Conservation (phyloP, 2,113 vertebrate genomes). For the Hyla sarda region DNA sequence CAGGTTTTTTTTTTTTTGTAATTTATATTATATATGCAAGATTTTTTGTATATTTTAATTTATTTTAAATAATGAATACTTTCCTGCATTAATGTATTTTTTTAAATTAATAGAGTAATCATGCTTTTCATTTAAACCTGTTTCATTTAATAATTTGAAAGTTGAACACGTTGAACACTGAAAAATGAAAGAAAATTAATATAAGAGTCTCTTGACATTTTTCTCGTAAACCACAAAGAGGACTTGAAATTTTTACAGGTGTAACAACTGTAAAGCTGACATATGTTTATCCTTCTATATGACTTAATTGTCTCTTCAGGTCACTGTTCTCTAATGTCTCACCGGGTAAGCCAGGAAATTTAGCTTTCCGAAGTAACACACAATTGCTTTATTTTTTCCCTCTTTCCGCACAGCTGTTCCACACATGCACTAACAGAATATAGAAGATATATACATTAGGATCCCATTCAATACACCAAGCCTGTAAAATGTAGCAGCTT, state of each 20-base stretch:
- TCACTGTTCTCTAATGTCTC: conserved; percentile 68
- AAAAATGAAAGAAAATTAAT: conserved; percentile 8
- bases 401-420: conserved; percentile 67
- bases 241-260: conserved; percentile 60
- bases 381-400: conserved; percentile 60
- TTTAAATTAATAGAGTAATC: too few relatives aligned
- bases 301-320: conserved; percentile 64
- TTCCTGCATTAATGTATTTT: background rate
- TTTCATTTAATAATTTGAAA: background rate
- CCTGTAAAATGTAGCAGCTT: conserved; percentile 66
- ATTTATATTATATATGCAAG: too few relatives aligned
- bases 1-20: too few relatives aligned
- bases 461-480: conserved; percentile 58
- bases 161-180: background rate
- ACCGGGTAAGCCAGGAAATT: conserved; percentile 66
- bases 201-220: conserved; percentile 31
- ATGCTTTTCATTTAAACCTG: background rate
- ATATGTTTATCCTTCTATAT: conserved; percentile 56
- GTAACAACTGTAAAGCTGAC: conserved; percentile 56
- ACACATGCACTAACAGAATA: conserved; percentile 62
- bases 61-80: too few relatives aligned
- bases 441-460: conserved; percentile 58
- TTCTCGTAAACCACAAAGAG: conserved; percentile 56
- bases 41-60: too few relatives aligned
- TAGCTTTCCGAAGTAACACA: conserved; percentile 62